A percentile compares a stretch with the other conserved stretches of the same genome.
Conservation (phyloP, 2,888 invertebrate genomes). For the Nemapogon koenigi region DNA sequence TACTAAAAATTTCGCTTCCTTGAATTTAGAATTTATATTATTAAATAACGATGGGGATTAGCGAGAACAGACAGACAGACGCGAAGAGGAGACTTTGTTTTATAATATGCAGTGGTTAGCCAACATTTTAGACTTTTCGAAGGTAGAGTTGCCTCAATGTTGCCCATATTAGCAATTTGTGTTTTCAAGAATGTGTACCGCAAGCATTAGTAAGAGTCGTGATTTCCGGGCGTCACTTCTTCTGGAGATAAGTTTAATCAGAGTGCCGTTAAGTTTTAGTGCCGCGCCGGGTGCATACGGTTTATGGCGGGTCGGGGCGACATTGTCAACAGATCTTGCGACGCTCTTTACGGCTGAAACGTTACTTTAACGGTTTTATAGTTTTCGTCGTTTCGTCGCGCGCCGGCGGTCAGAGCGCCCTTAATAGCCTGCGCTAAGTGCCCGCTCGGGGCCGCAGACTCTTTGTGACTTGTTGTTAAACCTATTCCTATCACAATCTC, state of each 20-base stretch:
- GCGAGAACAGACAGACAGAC: no score
- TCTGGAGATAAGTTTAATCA: conserved; percentile 58
- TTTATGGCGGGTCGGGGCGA: conserved; percentile 56
- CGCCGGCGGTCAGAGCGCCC: conserved; percentile 55
- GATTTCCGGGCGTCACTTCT: conserved; percentile 32
- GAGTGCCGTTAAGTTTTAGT: conserved; percentile 60
- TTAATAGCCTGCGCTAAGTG: conserved; percentile 61
- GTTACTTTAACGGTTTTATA: conserved; percentile 65
- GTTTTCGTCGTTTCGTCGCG: conserved; percentile 57
- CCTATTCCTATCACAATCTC: conserved; percentile 34
- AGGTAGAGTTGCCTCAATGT: no score
- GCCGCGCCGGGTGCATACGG: conserved; percentile 57
- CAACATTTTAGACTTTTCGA: no score
- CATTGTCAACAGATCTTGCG: conserved; percentile 65
- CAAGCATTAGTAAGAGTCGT: conserved; percentile 43
- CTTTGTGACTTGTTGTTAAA: conserved; percentile 47
- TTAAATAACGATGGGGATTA: no score
- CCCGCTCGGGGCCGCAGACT: conserved; percentile 56
- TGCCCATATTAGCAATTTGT: no score
- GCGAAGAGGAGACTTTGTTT: no score
- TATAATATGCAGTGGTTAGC: no score
- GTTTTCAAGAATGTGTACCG: no score
- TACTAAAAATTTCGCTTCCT: no score
- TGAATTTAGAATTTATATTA: no score
- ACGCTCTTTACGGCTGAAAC: conserved; percentile 63